A percentile compares a stretch with the other conserved stretches of the same genome.
These are phyloP conservation scores for Meteorus colon DNA, from an alignment of 2,888 invertebrate species.

Conservation along the genomic window DNA sequence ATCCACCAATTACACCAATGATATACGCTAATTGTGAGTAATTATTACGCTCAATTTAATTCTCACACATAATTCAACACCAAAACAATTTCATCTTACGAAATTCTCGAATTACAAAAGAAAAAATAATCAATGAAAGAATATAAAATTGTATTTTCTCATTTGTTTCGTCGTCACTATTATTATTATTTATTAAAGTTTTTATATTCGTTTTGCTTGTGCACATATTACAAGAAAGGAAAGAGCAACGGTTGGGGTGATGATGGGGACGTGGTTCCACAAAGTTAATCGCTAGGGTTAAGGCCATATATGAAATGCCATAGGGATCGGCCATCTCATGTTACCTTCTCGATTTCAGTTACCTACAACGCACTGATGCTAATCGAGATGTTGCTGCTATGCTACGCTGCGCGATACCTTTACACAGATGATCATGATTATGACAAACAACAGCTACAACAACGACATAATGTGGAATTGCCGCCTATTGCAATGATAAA, in stretches of 20 bases:
- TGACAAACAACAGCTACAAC: conserved; percentile 27
- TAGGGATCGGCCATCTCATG: conserved; percentile 46
- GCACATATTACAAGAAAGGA: conserved; percentile 32
- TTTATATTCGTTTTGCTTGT: conserved; percentile 24
- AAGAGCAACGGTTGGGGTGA: conserved; percentile 26
- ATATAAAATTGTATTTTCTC: background rate
- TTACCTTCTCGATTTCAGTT: conserved; percentile 75
- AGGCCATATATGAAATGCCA: conserved; percentile 40
- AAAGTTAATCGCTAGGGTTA: conserved; percentile 38
- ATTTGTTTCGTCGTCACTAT: background rate
- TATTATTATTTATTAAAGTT: conserved; percentile 25
- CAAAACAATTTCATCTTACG: background rate
- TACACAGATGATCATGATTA: conserved; percentile 73
- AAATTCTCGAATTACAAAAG: too few species aligned
- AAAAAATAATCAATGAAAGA: too few species aligned
- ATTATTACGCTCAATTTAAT: conserved; percentile 9
- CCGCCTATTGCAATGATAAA: conserved; percentile 1
- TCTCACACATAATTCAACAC: background rate
- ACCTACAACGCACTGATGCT: conserved; percentile 81
- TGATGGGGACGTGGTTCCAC: conserved; percentile 38
- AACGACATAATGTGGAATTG: background rate
- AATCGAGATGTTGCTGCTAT: conserved; percentile 81
- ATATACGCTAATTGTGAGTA: conserved; percentile 80
- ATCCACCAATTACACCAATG: conserved; percentile 79
- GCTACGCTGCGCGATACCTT: conserved; percentile 78